phyloP scores from a whole-genome alignment of 2,888 invertebrate species.

The Eristalis tenax region DNA sequence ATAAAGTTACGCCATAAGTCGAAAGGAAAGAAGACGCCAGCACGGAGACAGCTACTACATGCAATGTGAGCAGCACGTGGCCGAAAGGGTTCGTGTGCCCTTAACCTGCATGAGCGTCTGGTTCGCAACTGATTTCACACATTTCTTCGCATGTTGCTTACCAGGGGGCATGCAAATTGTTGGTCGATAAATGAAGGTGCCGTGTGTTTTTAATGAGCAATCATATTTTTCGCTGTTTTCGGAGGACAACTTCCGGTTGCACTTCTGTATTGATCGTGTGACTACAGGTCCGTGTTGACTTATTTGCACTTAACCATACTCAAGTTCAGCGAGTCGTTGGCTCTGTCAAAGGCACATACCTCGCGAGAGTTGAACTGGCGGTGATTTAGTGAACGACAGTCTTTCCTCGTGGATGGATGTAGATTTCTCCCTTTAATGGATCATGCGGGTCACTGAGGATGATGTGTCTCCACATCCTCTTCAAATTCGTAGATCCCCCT shows the following conservation, averaged over 20 bases:
- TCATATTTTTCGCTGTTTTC: background rate
- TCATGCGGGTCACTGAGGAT: too few species aligned
- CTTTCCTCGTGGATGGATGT: too few species aligned
- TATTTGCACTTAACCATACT: too few species aligned
- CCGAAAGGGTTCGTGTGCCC: background rate
- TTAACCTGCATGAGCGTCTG: background rate
- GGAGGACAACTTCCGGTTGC: background rate
- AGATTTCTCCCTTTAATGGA: too few species aligned
- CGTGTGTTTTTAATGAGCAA: background rate
- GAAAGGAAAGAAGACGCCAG: background rate
- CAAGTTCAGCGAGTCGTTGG: too few species aligned
- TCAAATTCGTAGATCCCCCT: too few species aligned
- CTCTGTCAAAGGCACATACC: too few species aligned
- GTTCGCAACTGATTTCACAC: background rate
- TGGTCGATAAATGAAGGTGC: background rate
- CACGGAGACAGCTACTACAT: conserved; percentile 5
- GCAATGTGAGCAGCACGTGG: background rate
- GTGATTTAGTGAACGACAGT: too few species aligned
- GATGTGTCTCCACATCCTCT: too few species aligned
- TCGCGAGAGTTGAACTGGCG: too few species aligned
- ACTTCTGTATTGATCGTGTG: background rate
- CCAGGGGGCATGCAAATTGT: background rate
- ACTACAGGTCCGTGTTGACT: too few species aligned
- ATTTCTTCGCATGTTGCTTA: background rate
- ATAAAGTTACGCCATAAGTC: background rate